phyloP scores from a whole-genome alignment of 2,797 vertebrate species.

The Psittacula derbiana region DNA sequence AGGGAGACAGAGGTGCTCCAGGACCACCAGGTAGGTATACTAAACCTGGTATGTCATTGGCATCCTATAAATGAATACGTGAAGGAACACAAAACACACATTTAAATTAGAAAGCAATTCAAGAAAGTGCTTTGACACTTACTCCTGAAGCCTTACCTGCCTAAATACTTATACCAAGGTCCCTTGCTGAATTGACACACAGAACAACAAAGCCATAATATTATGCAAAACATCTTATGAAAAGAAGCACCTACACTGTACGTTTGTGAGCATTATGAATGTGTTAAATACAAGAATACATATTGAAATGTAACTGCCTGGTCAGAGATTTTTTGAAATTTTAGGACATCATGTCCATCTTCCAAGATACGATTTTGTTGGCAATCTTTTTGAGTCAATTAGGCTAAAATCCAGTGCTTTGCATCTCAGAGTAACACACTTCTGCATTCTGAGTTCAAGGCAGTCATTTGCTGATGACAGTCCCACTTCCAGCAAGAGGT shows the following conservation, averaged over 20 bases:
- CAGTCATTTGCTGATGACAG: neutral
- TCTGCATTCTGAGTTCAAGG: neutral
- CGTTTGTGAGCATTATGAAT: neutral
- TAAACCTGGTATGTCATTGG: neutral
- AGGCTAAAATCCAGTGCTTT: neutral
- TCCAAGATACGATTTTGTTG: neutral
- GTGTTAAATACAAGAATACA: neutral
- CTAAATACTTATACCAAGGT: neutral
- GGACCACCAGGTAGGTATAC: constrained; percentile 85
- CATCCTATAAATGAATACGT: neutral
- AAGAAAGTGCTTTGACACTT: neutral
- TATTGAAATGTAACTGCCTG: neutral
- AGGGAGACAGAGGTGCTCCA: constrained; percentile 86
- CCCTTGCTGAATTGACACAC: neutral
- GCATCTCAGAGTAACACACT: neutral
- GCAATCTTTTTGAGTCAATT: neutral
- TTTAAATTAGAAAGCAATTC: neutral
- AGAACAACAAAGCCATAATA: neutral
- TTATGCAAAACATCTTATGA: neutral
- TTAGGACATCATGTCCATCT: neutral
- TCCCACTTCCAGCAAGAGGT: neutral
- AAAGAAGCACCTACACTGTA: neutral
- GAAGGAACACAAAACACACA: neutral
- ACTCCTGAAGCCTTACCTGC: neutral
- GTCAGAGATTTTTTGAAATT: neutral